Percentiles rank a stretch among this genome's conserved stretches.
These are phyloP conservation scores for Bambusicola thoracicus DNA, from an alignment of 2,113 vertebrate genomes.

Conservation along the genomic window DNA sequence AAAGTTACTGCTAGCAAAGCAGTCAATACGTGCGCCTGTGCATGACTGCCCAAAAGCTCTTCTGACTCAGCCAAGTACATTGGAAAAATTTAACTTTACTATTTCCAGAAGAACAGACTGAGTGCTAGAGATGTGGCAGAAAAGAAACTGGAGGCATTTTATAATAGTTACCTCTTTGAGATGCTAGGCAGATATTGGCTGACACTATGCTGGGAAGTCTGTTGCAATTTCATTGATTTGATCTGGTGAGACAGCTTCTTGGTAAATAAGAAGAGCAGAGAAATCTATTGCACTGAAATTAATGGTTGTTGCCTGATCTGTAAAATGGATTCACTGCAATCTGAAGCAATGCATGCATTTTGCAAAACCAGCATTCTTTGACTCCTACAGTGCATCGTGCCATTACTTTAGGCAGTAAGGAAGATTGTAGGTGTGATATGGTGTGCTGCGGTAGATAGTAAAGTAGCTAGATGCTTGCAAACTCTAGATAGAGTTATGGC, in stretches of 20 bases:
- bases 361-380: constrained; percentile 41
- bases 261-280: not conserved
- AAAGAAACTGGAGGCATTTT: not conserved
- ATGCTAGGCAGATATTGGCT: not conserved
- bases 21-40: not conserved
- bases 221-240: constrained; percentile 7
- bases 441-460: not conserved
- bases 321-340: constrained; percentile 27
- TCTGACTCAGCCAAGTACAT: not conserved
- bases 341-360: constrained; percentile 44
- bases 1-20: not conserved
- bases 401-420: constrained; percentile 4
- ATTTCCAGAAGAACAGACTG: not conserved
- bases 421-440: constrained; percentile 54
- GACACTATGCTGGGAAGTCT: not conserved
- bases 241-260: constrained; percentile 10
- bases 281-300: constrained; percentile 4
- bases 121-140: not conserved
- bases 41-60: not conserved
- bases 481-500: constrained; percentile 39
- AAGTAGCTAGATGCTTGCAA: constrained; percentile 33
- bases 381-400: constrained; percentile 19
- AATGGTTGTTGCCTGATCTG: constrained; percentile 33
- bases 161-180: not conserved
- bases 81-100: not conserved